phyloP scores from a whole-genome alignment of 2,113 vertebrate genomes.

The Ia io region DNA sequence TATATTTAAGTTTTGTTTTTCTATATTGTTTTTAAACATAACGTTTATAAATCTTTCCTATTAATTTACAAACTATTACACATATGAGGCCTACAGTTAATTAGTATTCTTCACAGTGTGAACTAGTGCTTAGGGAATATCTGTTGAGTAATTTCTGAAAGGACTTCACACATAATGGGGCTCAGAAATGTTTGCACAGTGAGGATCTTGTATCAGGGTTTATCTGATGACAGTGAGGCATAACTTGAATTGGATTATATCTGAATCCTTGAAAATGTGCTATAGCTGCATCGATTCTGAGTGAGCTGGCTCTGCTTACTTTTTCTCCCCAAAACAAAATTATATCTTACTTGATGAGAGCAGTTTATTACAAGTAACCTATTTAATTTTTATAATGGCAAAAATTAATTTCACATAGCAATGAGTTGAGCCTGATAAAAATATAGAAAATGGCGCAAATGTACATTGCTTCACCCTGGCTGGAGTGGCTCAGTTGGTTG shows the following conservation, averaged over 20 bases:
- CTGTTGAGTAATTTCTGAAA: slow-evolving; percentile 32
- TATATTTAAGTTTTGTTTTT: background rate
- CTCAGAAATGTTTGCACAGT: background rate
- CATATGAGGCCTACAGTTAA: background rate
- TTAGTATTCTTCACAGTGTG: background rate
- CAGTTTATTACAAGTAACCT: background rate
- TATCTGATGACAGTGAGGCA: background rate
- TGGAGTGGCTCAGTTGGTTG: background rate
- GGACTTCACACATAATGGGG: background rate
- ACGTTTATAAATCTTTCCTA: background rate
- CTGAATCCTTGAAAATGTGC: background rate
- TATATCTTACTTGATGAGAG: background rate
- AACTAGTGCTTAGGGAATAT: background rate
- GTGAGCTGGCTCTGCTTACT: background rate
- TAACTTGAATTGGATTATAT: background rate
- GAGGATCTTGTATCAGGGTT: background rate
- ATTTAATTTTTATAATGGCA: background rate
- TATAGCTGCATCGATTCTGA: background rate
- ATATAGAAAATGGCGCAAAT: background rate
- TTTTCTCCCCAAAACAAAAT: background rate
- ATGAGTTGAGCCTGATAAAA: background rate
- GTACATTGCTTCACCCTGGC: background rate
- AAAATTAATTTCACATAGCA: background rate
- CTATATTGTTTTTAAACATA: background rate
- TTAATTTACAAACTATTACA: background rate